A percentile compares a stretch with the other conserved stretches of the same genome.
Evolutionary conservation across 92 coral and sea anemone species (phyloP).

Genomic region (Siderastrea siderea): DNA sequence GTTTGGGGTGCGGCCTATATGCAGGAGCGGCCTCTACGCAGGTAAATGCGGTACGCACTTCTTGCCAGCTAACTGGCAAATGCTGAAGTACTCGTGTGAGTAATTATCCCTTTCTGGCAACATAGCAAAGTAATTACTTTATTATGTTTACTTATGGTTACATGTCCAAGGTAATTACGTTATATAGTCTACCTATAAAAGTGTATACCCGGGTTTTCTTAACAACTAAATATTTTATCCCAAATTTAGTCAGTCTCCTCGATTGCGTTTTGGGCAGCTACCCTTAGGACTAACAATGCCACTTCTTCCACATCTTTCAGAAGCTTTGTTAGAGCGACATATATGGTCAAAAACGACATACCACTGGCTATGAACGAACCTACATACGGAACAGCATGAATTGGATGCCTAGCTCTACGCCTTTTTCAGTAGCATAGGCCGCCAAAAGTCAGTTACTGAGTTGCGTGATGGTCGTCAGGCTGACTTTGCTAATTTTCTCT

Average conservation of each 20-base stretch:
- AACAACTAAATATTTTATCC: too few relatives aligned
- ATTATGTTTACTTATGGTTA: too few relatives aligned
- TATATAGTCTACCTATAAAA: too few relatives aligned
- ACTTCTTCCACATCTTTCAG: conserved; percentile 32
- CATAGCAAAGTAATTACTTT: too few relatives aligned
- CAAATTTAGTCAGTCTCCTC: background rate
- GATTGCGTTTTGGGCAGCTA: background rate
- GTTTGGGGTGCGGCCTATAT: too few relatives aligned
- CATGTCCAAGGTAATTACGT: too few relatives aligned
- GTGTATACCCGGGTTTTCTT: too few relatives aligned
- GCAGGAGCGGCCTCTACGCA: too few relatives aligned
- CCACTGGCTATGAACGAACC: conserved; percentile 35
- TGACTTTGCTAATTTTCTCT: conserved; percentile 16
- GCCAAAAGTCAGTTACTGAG: background rate
- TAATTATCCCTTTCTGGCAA: too few relatives aligned
- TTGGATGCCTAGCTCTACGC: conserved; percentile 20
- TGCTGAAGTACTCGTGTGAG: too few relatives aligned
- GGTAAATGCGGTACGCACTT: too few relatives aligned
- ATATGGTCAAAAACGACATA: conserved; percentile 34
- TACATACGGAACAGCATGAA: conserved; percentile 39
- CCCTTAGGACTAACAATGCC: conserved; percentile 27
- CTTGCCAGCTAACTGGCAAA: too few relatives aligned
- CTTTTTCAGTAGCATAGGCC: conserved; percentile 5
- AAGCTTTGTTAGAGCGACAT: conserved; percentile 3
- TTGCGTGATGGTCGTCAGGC: conserved; percentile 2